phyloP scores from a whole-genome alignment of 2,113 vertebrate genomes.

The Podiceps cristatus region DNA sequence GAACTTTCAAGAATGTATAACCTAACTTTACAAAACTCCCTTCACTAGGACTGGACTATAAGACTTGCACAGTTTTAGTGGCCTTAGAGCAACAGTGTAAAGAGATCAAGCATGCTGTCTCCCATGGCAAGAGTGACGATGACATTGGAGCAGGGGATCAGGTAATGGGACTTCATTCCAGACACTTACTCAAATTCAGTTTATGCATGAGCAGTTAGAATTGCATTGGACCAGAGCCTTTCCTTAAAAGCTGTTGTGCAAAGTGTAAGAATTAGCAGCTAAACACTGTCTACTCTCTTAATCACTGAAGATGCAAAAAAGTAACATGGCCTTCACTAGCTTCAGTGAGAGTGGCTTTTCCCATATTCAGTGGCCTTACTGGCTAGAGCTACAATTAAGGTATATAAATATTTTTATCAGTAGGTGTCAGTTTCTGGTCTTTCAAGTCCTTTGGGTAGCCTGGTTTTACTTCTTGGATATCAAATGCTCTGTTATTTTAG shows the following conservation, averaged over 20 bases:
- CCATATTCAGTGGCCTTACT: background rate
- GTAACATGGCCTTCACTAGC: background rate
- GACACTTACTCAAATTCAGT: background rate
- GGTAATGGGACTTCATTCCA: conserved; percentile 47
- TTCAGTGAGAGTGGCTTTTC: background rate
- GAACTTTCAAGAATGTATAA: background rate
- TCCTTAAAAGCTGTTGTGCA: background rate
- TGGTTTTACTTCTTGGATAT: background rate
- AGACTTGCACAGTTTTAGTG: conserved; percentile 85
- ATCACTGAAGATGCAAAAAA: background rate
- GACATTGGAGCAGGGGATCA: conserved; percentile 83
- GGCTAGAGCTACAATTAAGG: background rate
- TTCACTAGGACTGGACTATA: conserved; percentile 81
- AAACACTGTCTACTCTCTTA: background rate
- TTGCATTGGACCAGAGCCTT: background rate
- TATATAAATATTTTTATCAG: background rate
- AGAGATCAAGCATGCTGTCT: conserved; percentile 84
- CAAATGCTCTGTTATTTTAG: background rate
- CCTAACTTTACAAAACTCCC: background rate
- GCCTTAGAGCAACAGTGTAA: conserved; percentile 86
- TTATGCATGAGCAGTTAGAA: background rate
- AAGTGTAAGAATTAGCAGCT: background rate
- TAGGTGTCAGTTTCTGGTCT: background rate
- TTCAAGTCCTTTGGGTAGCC: background rate
- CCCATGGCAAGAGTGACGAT: conserved; percentile 78